Conservation (phyloP, 2,113 vertebrate genomes). For the Tragelaphus buxtoni region DNA sequence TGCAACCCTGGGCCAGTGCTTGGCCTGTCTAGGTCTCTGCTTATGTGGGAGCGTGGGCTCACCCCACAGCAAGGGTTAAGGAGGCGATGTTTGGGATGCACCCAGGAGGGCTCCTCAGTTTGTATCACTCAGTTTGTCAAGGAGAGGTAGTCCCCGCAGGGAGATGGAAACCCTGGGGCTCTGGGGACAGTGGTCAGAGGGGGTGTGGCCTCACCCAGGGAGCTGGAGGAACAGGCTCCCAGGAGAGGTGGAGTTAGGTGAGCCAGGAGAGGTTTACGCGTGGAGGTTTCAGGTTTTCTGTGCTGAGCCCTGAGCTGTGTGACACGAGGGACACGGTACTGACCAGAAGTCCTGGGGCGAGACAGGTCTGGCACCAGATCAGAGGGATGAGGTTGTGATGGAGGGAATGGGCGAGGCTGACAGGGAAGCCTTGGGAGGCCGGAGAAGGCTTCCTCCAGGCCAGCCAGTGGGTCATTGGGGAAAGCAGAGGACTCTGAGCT, state of each 20-base stretch:
- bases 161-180: neutral
- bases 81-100: rapidly evolving
- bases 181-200: neutral
- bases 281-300: neutral
- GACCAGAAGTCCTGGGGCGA: neutral
- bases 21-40: neutral
- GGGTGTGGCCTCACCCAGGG: neutral
- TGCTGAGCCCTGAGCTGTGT: neutral
- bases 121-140: rapidly evolving
- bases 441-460: neutral
- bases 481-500: neutral
- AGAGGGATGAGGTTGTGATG: neutral
- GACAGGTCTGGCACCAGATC: neutral
- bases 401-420: neutral
- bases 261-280: neutral
- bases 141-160: neutral
- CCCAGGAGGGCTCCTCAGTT: neutral
- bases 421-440: neutral
- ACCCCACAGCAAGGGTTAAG: neutral
- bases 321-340: neutral
- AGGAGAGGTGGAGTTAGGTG: neutral
- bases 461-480: neutral
- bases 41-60: rapidly evolving
- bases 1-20: neutral
- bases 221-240: neutral